Evolutionary conservation across 2,797 vertebrate species (phyloP).

Genomic region (Epinephelus awoara): DNA sequence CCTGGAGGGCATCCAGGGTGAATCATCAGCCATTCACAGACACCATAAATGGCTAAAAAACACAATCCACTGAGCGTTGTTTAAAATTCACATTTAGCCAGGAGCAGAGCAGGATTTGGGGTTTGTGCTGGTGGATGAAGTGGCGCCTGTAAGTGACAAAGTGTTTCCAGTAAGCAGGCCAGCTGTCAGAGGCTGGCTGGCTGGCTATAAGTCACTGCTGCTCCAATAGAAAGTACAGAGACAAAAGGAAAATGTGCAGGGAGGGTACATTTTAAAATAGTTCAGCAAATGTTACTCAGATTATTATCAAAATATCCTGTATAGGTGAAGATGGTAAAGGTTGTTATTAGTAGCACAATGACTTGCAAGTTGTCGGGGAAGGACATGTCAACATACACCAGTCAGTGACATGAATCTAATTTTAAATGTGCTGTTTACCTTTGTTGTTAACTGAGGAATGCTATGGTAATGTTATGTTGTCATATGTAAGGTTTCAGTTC

Average conservation of each 20-base stretch:
- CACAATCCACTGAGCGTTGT: background rate
- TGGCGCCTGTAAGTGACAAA: constrained; percentile 63
- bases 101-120: constrained; percentile 13
- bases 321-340: background rate
- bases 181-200: constrained; percentile 54
- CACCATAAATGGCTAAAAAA: constrained; percentile 60
- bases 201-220: constrained; percentile 44
- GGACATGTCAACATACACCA: background rate
- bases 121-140: constrained; percentile 41
- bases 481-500: background rate
- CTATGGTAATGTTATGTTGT: background rate
- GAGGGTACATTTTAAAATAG: constrained; percentile 13
- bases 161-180: constrained; percentile 72
- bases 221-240: constrained; percentile 19
- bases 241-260: constrained; percentile 11
- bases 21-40: constrained; percentile 33
- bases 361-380: background rate
- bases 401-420: background rate
- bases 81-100: constrained; percentile 23
- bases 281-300: background rate
- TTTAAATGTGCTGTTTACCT: constrained; percentile 3
- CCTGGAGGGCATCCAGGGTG: constrained; percentile 21
- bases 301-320: background rate
- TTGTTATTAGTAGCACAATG: background rate
- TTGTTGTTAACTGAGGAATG: background rate